A percentile compares a stretch with the other conserved stretches of the same genome.
phyloP scores from a whole-genome alignment of 2,797 vertebrate genomes.

The Syngnathus acus region DNA sequence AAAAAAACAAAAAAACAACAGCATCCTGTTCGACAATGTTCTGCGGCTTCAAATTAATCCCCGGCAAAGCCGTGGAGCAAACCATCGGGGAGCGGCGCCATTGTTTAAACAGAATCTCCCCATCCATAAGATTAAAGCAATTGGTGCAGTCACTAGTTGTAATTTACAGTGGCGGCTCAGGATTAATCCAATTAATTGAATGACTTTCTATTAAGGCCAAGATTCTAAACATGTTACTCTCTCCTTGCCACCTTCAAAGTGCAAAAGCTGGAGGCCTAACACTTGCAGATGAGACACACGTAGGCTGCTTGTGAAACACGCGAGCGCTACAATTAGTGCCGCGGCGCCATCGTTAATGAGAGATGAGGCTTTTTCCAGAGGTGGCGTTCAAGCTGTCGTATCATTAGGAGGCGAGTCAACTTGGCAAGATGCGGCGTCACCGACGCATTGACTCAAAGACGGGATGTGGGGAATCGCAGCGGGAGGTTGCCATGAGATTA shows the following conservation, averaged over 20 bases:
- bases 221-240: conserved; percentile 30
- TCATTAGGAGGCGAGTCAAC: conserved; percentile 39
- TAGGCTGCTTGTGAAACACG: conserved; percentile 12
- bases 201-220: conserved; percentile 20
- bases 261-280: conserved; percentile 4
- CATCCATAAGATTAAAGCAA: conserved; percentile 25
- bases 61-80: conserved; percentile 9
- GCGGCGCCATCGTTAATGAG: conserved; percentile 42
- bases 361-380: conserved; percentile 36
- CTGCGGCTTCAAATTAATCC: conserved; percentile 54
- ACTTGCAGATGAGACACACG: conserved; percentile 10
- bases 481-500: neutral
- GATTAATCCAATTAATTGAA: conserved; percentile 35
- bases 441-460: neutral
- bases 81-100: conserved; percentile 10
- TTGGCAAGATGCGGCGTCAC: conserved; percentile 17
- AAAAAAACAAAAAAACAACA: conserved; percentile 22
- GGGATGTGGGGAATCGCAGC: neutral
- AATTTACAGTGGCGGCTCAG: conserved; percentile 24
- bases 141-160: conserved; percentile 38
- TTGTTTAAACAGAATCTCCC: conserved; percentile 38
- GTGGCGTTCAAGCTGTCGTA: conserved; percentile 33
- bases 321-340: conserved; percentile 31
- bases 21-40: conserved; percentile 41
- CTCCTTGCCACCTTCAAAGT: conserved; percentile 7